Evolutionary conservation across 2,113 vertebrate genomes (phyloP), one percentile per base, ranked within the genome.

Genomic region (Trematocara variabile): DNA sequence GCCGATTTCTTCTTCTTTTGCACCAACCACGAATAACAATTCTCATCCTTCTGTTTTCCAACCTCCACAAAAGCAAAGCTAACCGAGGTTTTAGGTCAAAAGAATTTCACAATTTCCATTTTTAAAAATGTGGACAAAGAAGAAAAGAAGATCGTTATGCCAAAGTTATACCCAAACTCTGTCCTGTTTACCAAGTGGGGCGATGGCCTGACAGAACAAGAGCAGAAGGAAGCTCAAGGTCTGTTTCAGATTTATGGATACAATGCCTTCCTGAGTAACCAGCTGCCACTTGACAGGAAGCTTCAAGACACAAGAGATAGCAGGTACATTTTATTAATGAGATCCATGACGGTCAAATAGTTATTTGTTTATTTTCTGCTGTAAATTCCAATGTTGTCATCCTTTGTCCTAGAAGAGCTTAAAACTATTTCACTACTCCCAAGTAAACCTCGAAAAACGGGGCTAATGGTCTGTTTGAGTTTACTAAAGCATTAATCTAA

Each of bases 241-340:
- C 79, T 93, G n/a, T 96, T 91, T 77, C 48, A 89, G 73, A 85
- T 91, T 11, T 96, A 95, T 6, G 96, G 95, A 14, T 95, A 96
- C 87, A 95, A 94, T 6, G 92, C 54, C 18, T 96, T 95, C 80
- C 89, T 95, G 8, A 96, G 95, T 53, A 91, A 96, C 80, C 84
- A 50, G 41, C 20, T 95, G 37, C 92, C 96, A 5, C 39, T 94
- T 1, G 85, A 94, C 52, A 89, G 95, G 77, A 65, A 86, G 28
- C 83, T 94, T 30, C 88, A 83, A 12, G 94, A 96, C 8, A 94
- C 89, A 5, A 89, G 95, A 82, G 56, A 94, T 18, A 5, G 0
- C 30, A 95, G 90, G 95, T 95, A 79, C 16, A 25, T n/a, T 44
- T 55, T 5, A 1, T 16, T 78, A 5, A 18, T 16, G 25, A 58